Base-by-base conservation (phyloP, 2,888 invertebrate genomes). In the Eupithecia subumbrata region DNA sequence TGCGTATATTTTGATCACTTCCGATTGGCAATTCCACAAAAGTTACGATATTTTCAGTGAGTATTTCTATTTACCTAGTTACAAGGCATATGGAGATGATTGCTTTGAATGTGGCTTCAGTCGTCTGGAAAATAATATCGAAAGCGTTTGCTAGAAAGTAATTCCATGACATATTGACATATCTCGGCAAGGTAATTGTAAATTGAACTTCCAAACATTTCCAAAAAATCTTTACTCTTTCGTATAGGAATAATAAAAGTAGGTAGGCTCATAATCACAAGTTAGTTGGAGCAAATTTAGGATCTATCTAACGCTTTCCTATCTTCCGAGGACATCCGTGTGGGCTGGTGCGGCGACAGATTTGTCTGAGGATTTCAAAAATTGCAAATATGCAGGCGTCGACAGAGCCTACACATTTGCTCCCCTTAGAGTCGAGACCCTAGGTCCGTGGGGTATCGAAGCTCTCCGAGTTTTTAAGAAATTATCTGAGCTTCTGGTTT, bases 111-210 rank as follows among this genome's bases (percentile, higher is more conserved):
- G 63, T 73, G 74, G 72, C 74, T 73, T 73, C 72, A 74, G 34
- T 69, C 64, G 43, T 70, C 68, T 75, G 67, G 43, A 77, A 77
- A 77, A 72, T 72, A 69, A 67, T 76, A 76, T 76, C 73, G 76
- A 68, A 71, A 71, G 64, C 63, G 68, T 70, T 64, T 60, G 66
- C 70, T 68, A 64, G 71, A 73, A 73, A 69, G 69, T 71, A 52
- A 74, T 69, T 71, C 43, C 69, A 64, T 71, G 67, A 71, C 71
- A 71, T 73, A 76, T 76, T 76, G 67, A 71, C 67, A 69, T 73
- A 66, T 69, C 71, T 76, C 66, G 63, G 67, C 71, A 73, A 73
- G 67, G 48, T 63, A 67, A 45, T 56, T 30, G 45, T 76, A 67
- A 72, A 71, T 71, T 67, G 52, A 43, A 64, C 45, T 69, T 64